These are phyloP conservation scores for Zoroaster sp. DNA, from an alignment of 53 echinoderm and acorn worm species.

Conservation along the genomic window DNA sequence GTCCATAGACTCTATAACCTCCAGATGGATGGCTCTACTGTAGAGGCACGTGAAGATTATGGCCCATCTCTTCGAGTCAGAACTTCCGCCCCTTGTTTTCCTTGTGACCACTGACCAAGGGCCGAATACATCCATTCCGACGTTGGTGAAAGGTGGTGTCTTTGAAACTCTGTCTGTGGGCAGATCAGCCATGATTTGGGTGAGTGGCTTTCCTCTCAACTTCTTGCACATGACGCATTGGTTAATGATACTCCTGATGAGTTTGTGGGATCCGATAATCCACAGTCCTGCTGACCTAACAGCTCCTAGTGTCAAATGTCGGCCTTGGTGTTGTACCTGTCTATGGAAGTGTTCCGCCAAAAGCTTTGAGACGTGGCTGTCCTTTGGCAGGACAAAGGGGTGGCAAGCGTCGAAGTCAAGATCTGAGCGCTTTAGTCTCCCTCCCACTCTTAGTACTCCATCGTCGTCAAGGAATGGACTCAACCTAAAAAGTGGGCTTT, in stretches of 20 bases:
- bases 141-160: constrained; percentile 45
- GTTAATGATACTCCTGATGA: constrained; percentile 11
- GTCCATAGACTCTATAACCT: constrained; percentile 54
- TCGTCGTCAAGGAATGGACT: constrained; percentile 51
- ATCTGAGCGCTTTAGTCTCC: constrained; percentile 36
- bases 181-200: background rate
- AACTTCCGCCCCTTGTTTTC: constrained; percentile 52
- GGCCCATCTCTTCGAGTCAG: constrained; percentile 61
- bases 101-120: constrained; percentile 61
- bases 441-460: constrained; percentile 51
- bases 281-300: constrained; percentile 15
- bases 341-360: constrained; percentile 27
- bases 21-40: constrained; percentile 51
- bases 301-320: constrained; percentile 46
- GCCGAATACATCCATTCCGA: constrained; percentile 42
- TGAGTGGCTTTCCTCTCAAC: background rate
- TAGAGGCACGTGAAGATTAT: constrained; percentile 41
- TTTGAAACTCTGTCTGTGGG: background rate
- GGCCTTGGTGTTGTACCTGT: constrained; percentile 51
- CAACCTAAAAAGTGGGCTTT: constrained; percentile 10
- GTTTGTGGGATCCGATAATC: constrained; percentile 16
- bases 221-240: constrained; percentile 1
- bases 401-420: constrained; percentile 38
- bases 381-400: constrained; percentile 52
- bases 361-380: constrained; percentile 47